Base-by-base conservation (phyloP, 2,797 vertebrate genomes). In the Champsocephalus gunnari region DNA sequence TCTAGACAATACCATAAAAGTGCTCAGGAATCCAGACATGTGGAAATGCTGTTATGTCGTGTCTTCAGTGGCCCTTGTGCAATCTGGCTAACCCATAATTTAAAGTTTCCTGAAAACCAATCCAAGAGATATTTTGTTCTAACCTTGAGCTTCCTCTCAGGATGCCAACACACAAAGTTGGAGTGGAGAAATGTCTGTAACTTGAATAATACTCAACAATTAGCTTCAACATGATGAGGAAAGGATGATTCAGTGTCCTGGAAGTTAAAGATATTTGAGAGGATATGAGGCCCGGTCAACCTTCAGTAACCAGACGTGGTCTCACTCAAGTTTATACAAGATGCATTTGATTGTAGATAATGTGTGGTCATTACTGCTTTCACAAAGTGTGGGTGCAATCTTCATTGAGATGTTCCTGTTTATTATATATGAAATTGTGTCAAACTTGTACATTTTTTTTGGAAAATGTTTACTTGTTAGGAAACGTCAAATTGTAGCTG, bases 1-100 rank as follows among this genome's bases (percentile, higher is more conserved):
- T 28, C 32, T 13, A 53, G 41, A 62, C n/a, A 43, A 24, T 34
- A 49, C 47, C 6, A 38, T 38, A 24, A 51, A 62, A 44, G 17
- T 67, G 59, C 70, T 44, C 38, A 69, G 49, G 44, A 51, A 66
- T 80, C 12, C 32, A 55, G 28, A 38, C 54, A 32, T 57, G 62
- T 14, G 38, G 66, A 66, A 67, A 56, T 41, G 59, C 16, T 54
- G 12, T 19, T 49, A 44, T 66, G 62, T 41, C 63, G 45, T 56
- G 17, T 55, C n/a, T 67, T 57, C 41, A 43, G 28, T 43, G 67
- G 56, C 65, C 49, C 14, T 7, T 24, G 45, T 12, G 61, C 70
- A 67, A 16, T 83, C 75, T 72, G 45, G 3, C 43, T 17, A 66
- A 77, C 62, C 68, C 17, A 61, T 80, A 14, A 79, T 89, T 84